Percentiles rank a stretch among this genome's conserved stretches.
phyloP scores from a whole-genome alignment of 2,797 vertebrate genomes.

The Dromococcyx pavoninus region DNA sequence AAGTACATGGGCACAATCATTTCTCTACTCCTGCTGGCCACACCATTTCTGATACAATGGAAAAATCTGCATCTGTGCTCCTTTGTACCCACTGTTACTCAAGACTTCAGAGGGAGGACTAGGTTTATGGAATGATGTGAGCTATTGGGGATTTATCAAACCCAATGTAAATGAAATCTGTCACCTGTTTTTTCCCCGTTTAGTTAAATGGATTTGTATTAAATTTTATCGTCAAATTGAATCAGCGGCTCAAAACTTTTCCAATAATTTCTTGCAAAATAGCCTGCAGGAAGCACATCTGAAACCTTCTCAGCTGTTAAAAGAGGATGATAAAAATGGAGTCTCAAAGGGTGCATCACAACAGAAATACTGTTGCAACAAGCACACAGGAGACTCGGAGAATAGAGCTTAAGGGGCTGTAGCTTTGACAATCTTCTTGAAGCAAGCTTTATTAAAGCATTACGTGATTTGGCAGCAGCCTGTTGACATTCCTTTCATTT shows the following conservation, averaged over 20 bases:
- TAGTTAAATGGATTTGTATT: not conserved
- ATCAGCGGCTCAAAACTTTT: not conserved
- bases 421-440: constrained; percentile 11
- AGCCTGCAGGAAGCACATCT: not conserved
- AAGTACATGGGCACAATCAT: too few species aligned
- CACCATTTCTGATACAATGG: not conserved
- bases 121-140: not conserved
- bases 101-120: not conserved
- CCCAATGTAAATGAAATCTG: not conserved
- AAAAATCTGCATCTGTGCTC: not conserved
- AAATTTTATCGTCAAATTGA: not conserved
- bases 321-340: not conserved
- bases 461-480: not conserved
- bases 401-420: not conserved
- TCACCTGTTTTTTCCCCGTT: not conserved
- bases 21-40: too few species aligned
- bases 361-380: constrained; percentile 6
- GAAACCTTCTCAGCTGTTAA: not conserved
- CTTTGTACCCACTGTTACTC: not conserved
- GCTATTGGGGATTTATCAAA: not conserved
- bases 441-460: not conserved
- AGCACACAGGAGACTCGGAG: not conserved
- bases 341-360: not conserved
- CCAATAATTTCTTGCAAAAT: not conserved
- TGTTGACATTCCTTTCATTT: not conserved